Conservation (phyloP, 2,888 invertebrate species). For the Beris morrisii region DNA sequence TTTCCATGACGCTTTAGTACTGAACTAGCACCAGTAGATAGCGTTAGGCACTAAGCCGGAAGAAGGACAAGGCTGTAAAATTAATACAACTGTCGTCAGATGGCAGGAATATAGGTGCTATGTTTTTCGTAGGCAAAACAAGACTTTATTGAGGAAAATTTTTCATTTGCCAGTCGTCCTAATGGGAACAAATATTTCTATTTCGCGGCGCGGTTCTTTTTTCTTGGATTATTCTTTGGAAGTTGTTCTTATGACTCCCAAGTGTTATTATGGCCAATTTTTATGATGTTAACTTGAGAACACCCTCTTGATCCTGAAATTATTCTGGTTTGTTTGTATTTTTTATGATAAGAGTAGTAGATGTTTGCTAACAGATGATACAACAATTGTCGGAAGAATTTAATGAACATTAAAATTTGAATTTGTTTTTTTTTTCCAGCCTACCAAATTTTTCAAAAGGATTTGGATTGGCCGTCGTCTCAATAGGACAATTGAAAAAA, state of each 20-base stretch:
- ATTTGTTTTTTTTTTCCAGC: no score
- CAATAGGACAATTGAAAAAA: no score
- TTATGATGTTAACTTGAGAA: constrained; percentile 27
- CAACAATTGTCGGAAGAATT: no score
- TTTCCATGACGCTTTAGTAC: constrained; percentile 20
- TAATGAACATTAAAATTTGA: no score
- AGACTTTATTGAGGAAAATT: constrained; percentile 2
- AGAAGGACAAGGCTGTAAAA: constrained; percentile 9
- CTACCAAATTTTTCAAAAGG: no score
- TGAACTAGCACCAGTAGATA: background rate
- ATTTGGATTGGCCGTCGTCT: no score
- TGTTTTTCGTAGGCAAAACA: background rate
- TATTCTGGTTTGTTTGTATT: constrained; percentile 2
- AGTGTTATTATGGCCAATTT: constrained; percentile 21
- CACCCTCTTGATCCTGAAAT: background rate
- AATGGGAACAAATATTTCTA: constrained; percentile 32
- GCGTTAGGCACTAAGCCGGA: background rate
- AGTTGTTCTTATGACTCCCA: constrained; percentile 23
- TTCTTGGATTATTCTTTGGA: constrained; percentile 1
- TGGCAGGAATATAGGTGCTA: constrained; percentile 15
- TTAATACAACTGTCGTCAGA: constrained; percentile 31
- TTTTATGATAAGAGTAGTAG: background rate
- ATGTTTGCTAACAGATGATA: no score
- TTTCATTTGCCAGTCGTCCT: constrained; percentile 21
- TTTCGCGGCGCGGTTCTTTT: constrained; percentile 10